Percentiles rank a stretch among this genome's conserved stretches.
Conservation (phyloP, 2,888 invertebrate species). For the Meteorus colon region DNA sequence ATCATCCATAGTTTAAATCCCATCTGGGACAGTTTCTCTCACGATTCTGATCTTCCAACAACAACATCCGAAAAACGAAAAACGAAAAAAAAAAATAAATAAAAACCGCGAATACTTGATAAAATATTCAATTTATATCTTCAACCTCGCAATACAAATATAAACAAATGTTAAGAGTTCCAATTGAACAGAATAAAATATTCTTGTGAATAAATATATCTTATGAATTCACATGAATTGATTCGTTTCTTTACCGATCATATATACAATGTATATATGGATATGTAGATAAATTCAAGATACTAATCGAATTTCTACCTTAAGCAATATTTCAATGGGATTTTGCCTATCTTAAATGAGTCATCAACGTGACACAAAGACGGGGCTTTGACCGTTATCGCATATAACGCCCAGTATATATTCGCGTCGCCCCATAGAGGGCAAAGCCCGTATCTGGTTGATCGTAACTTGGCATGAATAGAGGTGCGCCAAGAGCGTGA, state of each 20-base stretch:
- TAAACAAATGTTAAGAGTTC: neutral
- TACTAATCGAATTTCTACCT: constrained; percentile 36
- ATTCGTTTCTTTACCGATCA: constrained; percentile 35
- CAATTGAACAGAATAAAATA: neutral
- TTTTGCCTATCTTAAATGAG: constrained; percentile 51
- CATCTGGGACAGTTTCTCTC: too few species aligned
- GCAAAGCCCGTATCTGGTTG: constrained; percentile 54
- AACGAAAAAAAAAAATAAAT: neutral
- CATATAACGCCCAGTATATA: constrained; percentile 44
- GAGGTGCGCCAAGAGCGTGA: constrained; percentile 49
- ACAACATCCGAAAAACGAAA: too few species aligned
- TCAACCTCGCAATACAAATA: too few species aligned
- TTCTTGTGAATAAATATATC: neutral
- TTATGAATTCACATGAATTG: constrained; percentile 41
- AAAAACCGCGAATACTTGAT: neutral
- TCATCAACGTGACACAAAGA: constrained; percentile 50
- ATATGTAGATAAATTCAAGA: constrained; percentile 28
- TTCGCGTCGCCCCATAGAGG: constrained; percentile 46
- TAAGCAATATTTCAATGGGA: constrained; percentile 42
- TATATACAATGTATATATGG: constrained; percentile 2
- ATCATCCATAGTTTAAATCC: too few species aligned
- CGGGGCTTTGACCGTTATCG: constrained; percentile 46
- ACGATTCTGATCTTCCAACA: too few species aligned
- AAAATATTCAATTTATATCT: too few species aligned
- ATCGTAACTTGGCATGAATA: constrained; percentile 57